Conservation (phyloP, 2,888 invertebrate genomes). For the Drosophila subsilvestris region DNA sequence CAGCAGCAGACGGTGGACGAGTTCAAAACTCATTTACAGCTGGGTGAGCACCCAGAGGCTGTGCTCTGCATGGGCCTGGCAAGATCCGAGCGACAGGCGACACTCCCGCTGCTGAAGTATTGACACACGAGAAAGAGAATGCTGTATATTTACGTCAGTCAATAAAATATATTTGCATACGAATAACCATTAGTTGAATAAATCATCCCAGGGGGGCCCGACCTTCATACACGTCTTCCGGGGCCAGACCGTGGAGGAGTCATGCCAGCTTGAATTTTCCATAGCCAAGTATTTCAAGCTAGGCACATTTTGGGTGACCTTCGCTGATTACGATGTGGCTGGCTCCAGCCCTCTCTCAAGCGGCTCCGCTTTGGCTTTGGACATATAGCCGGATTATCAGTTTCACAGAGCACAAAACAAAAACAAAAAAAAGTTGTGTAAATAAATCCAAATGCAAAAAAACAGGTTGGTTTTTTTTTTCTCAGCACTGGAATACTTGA, state of each 20-base stretch:
- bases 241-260: neutral
- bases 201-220: neutral
- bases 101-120: neutral
- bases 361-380: neutral
- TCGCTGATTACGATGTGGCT: no score
- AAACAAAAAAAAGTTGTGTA: slow-evolving; percentile 52
- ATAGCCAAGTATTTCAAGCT: neutral
- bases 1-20: slow-evolving; percentile 26
- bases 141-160: neutral
- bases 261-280: neutral
- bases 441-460: slow-evolving; percentile 45
- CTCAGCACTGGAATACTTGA: slow-evolving; percentile 57
- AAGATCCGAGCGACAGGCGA: slow-evolving; percentile 10
- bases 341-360: neutral
- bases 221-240: neutral
- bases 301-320: neutral
- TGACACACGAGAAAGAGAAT: neutral
- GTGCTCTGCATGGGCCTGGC: slow-evolving; percentile 41
- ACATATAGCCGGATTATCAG: neutral
- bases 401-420: slow-evolving; percentile 32
- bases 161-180: slow-evolving; percentile 1
- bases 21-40: slow-evolving; percentile 35
- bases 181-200: neutral
- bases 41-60: slow-evolving; percentile 26
- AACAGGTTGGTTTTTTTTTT: slow-evolving; percentile 40